These are phyloP conservation scores for Drosophila formosana DNA, from an alignment of 2,888 invertebrate genomes.

Conservation along the genomic window DNA sequence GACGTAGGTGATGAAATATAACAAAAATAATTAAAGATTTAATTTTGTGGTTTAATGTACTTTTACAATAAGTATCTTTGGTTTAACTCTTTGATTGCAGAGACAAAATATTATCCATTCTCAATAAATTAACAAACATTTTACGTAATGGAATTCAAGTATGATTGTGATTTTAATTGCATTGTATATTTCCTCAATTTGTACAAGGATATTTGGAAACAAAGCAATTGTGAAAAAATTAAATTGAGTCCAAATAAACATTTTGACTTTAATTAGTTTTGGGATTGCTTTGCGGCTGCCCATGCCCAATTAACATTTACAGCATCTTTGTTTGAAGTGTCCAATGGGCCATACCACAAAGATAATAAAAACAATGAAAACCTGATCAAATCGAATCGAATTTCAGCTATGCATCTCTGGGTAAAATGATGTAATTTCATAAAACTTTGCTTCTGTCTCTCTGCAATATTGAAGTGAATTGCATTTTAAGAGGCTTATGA, in stretches of 20 bases:
- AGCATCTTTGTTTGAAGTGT: slow-evolving; percentile 22
- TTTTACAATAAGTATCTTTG: too few species aligned
- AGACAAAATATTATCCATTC: too few species aligned
- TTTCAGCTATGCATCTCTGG: slow-evolving; percentile 4
- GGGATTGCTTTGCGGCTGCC: slow-evolving; percentile 44
- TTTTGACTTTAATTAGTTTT: slow-evolving; percentile 58
- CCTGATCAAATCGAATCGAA: slow-evolving; percentile 16
- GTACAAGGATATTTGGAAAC: not conserved
- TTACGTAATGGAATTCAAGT: not conserved
- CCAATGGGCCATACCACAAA: slow-evolving; percentile 35
- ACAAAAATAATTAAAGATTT: too few species aligned
- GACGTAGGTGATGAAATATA: too few species aligned
- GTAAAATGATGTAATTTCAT: not conserved
- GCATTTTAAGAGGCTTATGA: slow-evolving; percentile 6
- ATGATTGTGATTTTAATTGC: not conserved
- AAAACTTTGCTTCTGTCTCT: not conserved
- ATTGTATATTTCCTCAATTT: not conserved
- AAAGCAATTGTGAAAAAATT: not conserved
- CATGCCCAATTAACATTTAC: slow-evolving; percentile 62
- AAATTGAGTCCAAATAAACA: slow-evolving; percentile 12
- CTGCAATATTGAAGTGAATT: not conserved
- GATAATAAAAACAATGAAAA: slow-evolving; percentile 14
- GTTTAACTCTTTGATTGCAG: too few species aligned
- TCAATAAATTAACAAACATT: too few species aligned
- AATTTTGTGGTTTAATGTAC: too few species aligned